Evolutionary conservation across 2,113 vertebrate genomes (phyloP).

Genomic region (Willisornis vidua): DNA sequence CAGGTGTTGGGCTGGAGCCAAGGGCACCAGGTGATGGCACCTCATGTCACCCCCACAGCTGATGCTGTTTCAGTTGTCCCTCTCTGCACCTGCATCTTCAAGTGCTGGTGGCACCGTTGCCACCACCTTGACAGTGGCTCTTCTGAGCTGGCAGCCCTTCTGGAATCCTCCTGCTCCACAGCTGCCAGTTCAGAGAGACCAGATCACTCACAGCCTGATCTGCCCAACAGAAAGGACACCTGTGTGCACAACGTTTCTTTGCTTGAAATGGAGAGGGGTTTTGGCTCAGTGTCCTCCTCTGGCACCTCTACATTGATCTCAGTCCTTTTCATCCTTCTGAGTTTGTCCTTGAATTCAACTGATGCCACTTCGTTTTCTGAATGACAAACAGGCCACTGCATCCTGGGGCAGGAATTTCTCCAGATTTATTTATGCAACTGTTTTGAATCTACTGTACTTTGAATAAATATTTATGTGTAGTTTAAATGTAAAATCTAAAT

Average conservation of each 20-base stretch:
- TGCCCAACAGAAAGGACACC: neutral
- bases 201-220: neutral
- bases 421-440: neutral
- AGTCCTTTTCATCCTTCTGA: conserved; percentile 4
- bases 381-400: conserved; percentile 15
- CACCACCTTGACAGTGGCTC: neutral
- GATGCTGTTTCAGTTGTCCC: neutral
- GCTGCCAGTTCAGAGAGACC: neutral
- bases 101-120: neutral
- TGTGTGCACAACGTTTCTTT: neutral
- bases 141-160: neutral
- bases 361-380: conserved; percentile 8
- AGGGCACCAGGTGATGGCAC: neutral
- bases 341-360: conserved; percentile 37
- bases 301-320: conserved; percentile 45
- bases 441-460: neutral
- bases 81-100: neutral
- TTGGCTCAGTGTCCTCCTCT: conserved; percentile 16
- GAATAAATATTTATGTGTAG: neutral
- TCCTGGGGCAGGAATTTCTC: conserved; percentile 3
- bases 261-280: neutral
- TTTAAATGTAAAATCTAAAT: neutral
- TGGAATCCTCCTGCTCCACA: neutral
- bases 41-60: neutral
- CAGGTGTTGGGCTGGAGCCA: neutral